These are phyloP conservation scores for Axea sp. DNA, from an alignment of 2,888 invertebrate species.

Conservation along the genomic window DNA sequence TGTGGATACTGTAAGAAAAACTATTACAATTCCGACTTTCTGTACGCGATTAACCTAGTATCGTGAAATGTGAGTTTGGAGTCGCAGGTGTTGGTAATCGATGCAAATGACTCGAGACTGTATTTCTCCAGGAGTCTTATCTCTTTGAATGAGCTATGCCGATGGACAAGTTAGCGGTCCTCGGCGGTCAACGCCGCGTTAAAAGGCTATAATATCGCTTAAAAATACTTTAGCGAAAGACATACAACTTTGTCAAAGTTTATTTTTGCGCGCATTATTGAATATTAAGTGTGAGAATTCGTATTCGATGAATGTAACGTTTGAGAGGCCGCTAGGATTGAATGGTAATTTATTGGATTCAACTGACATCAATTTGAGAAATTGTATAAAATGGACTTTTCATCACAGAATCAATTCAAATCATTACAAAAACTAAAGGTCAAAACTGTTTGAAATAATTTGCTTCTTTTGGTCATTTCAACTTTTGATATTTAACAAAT, in stretches of 20 bases:
- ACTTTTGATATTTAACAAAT: too few relatives aligned
- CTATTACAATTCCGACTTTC: conserved; percentile 44
- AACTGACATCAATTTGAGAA: conserved; percentile 39
- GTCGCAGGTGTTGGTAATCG: conserved; percentile 67
- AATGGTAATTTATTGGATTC: conserved; percentile 48
- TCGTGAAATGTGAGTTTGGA: conserved; percentile 46
- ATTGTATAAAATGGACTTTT: conserved; percentile 36
- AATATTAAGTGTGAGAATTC: conserved; percentile 60
- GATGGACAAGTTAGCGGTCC: conserved; percentile 57
- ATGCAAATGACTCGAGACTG: conserved; percentile 66
- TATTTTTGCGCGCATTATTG: conserved; percentile 58
- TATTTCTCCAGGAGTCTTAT: conserved; percentile 57
- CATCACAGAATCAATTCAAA: conserved; percentile 3
- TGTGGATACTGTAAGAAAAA: conserved; percentile 5
- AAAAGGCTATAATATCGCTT: conserved; percentile 51
- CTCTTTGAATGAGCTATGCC: conserved; percentile 53
- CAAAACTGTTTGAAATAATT: neutral
- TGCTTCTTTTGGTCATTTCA: too few relatives aligned
- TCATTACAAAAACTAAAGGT: neutral
- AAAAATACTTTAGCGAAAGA: conserved; percentile 44
- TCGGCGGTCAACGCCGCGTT: conserved; percentile 49
- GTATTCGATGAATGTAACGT: conserved; percentile 47
- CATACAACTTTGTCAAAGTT: conserved; percentile 53
- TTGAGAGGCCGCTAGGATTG: conserved; percentile 36
- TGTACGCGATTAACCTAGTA: conserved; percentile 61